Evolutionary conservation across 2,888 invertebrate genomes (phyloP), one percentile per base, ranked within the genome.

Genomic region (Agrochola circellaris): DNA sequence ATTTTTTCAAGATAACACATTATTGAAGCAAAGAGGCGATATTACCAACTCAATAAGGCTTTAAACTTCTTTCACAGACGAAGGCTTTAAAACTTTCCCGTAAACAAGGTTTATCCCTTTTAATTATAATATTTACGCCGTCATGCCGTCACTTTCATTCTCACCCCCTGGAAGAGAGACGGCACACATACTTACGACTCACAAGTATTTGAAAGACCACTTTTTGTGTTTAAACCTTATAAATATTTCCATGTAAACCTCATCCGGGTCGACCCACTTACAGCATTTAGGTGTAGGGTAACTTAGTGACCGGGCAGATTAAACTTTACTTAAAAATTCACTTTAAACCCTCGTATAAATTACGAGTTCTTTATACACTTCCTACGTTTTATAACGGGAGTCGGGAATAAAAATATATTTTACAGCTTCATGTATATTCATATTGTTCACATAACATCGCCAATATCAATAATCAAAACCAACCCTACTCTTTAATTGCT

Each of bases 1-100:
- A n/a, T n/a, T n/a, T n/a, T n/a, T n/a, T n/a, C n/a, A n/a, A n/a
- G n/a, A n/a, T n/a, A n/a, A n/a, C n/a, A n/a, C n/a, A n/a, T n/a
- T n/a, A n/a, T n/a, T n/a, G n/a, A n/a, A n/a, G n/a, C n/a, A n/a
- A n/a, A n/a, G n/a, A n/a, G n/a, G n/a, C n/a, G n/a, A n/a, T n/a
- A 93, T 95, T 94, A 94, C 92, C 92, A 94, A 95, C 95, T 95
- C 95, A 93, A 95, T 96, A 95, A 94, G 93, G 94, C 95, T 96
- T 95, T 94, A 94, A 95, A 95, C 94, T 95, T 94, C 92, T 94
- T 95, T 94, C 91, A 88, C 89, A 92, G 92, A 89, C 90, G 90
- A 91, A 93, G 92, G 93, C 92, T 93, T 94, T 91, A 90, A 92
- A 95, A 94, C 91, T 94, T 94, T 90, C 75, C 88, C 87, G 90